A percentile compares a stretch with the other conserved stretches of the same genome.
These are phyloP conservation scores for Notospermus geniculatus DNA, from an alignment of 1,140 invertebrate species.

Conservation along the genomic window DNA sequence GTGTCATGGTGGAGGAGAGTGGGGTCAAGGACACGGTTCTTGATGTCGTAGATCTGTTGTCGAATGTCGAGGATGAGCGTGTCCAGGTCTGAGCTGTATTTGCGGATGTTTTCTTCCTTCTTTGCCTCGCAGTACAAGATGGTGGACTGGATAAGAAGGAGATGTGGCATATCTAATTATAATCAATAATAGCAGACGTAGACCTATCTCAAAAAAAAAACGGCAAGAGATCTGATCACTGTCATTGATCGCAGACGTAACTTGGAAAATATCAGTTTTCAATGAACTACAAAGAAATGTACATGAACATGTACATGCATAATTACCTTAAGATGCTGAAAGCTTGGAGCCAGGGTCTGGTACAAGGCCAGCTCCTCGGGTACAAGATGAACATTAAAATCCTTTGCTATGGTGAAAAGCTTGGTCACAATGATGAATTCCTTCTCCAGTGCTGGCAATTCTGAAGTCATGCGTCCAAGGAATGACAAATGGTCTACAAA, in stretches of 20 bases:
- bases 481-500: constrained; percentile 56
- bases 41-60: constrained; percentile 44
- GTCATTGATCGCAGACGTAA: too few relatives aligned
- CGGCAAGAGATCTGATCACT: too few relatives aligned
- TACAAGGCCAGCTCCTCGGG: constrained; percentile 53
- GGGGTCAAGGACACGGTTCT: constrained; percentile 46
- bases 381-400: constrained; percentile 44
- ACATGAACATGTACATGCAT: too few relatives aligned
- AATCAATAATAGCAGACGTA: too few relatives aligned
- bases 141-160: constrained; percentile 35
- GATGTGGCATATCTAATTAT: too few relatives aligned
- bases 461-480: constrained; percentile 47
- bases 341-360: constrained; percentile 51
- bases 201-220: too few relatives aligned
- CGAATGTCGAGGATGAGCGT: constrained; percentile 44
- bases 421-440: constrained; percentile 46
- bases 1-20: constrained; percentile 47
- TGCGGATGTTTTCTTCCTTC: constrained; percentile 55
- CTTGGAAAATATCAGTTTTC: not conserved
- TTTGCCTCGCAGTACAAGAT: constrained; percentile 56
- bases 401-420: constrained; percentile 50
- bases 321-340: constrained; percentile 52
- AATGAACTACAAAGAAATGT: not conserved
- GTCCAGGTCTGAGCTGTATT: constrained; percentile 52
- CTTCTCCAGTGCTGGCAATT: constrained; percentile 51